Evolutionary conservation across 92 coral and sea anemone genomes (phyloP), one percentile per base, ranked within the genome.

Genomic region (Virgularia gustaviana): DNA sequence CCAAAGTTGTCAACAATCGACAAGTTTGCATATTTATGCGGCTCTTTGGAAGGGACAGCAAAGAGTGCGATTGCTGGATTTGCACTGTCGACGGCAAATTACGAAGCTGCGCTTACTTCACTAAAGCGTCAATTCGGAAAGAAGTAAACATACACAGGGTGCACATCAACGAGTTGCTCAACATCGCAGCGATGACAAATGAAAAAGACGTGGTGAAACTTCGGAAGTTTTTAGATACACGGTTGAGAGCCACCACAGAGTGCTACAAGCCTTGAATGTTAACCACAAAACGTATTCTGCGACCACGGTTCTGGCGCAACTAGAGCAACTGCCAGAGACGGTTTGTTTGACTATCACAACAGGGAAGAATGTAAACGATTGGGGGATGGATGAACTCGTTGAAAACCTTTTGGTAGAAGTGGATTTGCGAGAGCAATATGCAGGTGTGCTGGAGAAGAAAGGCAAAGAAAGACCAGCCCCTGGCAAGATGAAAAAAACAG

Each of bases 391-490:
- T 10, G 75, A 80, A 28, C 13, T 80, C 33, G 23, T 80, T 0
- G 29, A 49, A 38, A 70, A 42, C 16, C 52, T 81, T 25, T 10
- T 36, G 5, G 53, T 30, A 2, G 81, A 81, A 39, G 57, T 81
- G 0, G 36, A 73, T n/a, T 76, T 75, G 43, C 52, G 76, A 19
- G 85, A 80, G 49, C 74, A 63, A 79, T 66, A 72, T 51, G n/a
- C n/a, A n/a, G n/a, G n/a, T n/a, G n/a, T n/a, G n/a, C n/a, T n/a
- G n/a, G 34, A 70, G 52, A 10, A 27, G 11, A 7, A 34, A 19
- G n/a, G 27, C 6, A 36, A 24, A 6, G 16, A 76, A 13, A 6
- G 34, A 55, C 13, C 78, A 25, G 19, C 19, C 41, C 18, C 43
- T 13, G 63, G 22, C 20, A 64, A 42, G 8, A 19, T 27, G 15